These are phyloP conservation scores for Neomonachus schauinslandi DNA, from an alignment of 2,113 vertebrate species.

Conservation along the genomic window DNA sequence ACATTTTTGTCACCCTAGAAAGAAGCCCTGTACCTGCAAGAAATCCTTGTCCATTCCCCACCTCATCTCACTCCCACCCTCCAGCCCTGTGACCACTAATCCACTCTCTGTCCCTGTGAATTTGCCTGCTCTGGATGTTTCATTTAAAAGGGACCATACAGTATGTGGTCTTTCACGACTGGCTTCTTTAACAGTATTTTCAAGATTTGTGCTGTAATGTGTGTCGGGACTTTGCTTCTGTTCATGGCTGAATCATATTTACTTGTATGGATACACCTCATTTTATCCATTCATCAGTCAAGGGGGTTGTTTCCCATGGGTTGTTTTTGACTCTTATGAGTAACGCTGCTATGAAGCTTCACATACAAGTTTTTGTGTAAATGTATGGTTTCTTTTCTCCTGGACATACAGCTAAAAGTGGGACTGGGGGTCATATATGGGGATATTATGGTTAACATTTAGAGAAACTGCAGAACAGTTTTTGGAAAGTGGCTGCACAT, in stretches of 20 bases:
- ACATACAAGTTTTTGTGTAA: not conserved
- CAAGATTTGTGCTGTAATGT: not conserved
- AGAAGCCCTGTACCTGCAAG: not conserved
- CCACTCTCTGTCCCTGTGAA: not conserved
- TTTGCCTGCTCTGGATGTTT: not conserved
- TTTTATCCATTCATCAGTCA: not conserved
- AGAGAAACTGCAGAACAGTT: not conserved
- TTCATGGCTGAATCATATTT: not conserved
- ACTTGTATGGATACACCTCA: not conserved
- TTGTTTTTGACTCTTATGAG: not conserved
- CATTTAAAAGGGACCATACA: not conserved
- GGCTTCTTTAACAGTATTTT: not conserved
- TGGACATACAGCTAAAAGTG: not conserved
- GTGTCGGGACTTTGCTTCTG: not conserved
- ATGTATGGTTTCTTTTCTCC: constrained; percentile 20
- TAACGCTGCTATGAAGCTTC: not conserved
- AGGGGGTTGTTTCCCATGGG: not conserved
- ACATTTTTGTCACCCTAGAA: not conserved
- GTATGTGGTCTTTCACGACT: not conserved
- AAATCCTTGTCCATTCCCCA: not conserved
- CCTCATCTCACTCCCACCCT: not conserved
- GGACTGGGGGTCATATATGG: not conserved
- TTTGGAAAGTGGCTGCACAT: not conserved
- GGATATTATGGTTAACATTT: not conserved
- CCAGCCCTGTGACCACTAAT: not conserved